Evolutionary conservation across 30 jellyfish, hydroid and myxozoan genomes (phyloP), one percentile per base, ranked within the genome.

Genomic region (Rhopilema esculentum): DNA sequence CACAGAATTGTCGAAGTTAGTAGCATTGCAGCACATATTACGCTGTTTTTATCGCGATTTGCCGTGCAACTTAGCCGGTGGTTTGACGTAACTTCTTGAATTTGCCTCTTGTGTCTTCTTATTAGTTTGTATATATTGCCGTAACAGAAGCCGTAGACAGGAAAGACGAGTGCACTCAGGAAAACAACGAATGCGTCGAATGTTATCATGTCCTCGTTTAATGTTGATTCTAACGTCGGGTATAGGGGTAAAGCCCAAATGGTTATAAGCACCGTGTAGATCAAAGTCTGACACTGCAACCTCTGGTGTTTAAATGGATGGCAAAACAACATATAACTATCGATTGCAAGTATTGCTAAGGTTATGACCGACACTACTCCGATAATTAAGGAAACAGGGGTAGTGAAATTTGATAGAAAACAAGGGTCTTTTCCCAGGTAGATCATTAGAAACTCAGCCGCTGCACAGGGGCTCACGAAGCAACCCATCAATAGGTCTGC

Each of bases 351-450:
- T 17, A 25, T 53, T 19, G 92, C 83, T 53, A 84, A 73, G 8
- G 92, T 84, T 66, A 53, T 32, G 64, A 84, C 73, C 27, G 92
- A 84, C 8, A 61, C 75, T 0, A 66, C 77, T 21, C 86, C 92
- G 63, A 71, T 12, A 16, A 21, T 26, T 28, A 84, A 72, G 25
- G 92, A 84, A 7, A 84, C 63, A 16, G 92, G 86, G 49, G 66
- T 66, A 69, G 70, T 84, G 49, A 84, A 51, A 9, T 20, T 49
- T 0, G 80, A 29, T 26, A 84, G 27, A 31, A 23, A n/a, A 86
- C 92, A 84, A 16, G 86, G 68, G 31, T 61, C 82, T 22, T 72
- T 71, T n/a, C 79, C 72, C 18, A 1, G 74, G 40, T 52, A 63
- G 25, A 84, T 71, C 82, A 84, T 27, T 57, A 28, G 18, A 49